phyloP scores from a whole-genome alignment of 2,113 vertebrate genomes.

The Tetraodon nigroviridis region DNA sequence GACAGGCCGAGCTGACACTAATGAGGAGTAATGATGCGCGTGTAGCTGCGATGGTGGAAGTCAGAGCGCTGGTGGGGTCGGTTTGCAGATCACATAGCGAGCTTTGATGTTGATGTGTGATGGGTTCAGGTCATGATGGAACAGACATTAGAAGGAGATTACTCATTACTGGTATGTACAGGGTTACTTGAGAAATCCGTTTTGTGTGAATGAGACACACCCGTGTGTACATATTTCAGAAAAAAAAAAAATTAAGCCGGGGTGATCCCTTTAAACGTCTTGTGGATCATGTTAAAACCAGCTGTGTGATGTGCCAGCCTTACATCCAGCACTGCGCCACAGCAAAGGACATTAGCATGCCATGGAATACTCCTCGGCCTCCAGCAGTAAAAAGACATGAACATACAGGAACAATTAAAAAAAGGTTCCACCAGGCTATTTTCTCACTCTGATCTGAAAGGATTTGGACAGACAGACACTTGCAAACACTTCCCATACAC shows the following conservation, averaged over 20 bases:
- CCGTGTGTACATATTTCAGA: constrained; percentile 16
- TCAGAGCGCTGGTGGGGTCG: constrained; percentile 27
- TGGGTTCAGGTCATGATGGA: constrained; percentile 28
- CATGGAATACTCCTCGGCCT: constrained; percentile 33
- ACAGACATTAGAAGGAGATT: constrained; percentile 18
- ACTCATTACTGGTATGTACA: constrained; percentile 11
- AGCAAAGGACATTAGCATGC: constrained; percentile 33
- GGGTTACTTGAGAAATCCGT: constrained; percentile 21
- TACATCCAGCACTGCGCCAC: constrained; percentile 17
- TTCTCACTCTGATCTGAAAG: constrained; percentile 31
- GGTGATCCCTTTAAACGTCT: constrained; percentile 23
- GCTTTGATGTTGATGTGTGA: constrained; percentile 55
- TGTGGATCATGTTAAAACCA: constrained; percentile 25
- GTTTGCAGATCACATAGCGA: constrained; percentile 27
- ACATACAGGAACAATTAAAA: constrained; percentile 60
- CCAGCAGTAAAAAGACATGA: constrained; percentile 45
- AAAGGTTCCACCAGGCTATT: constrained; percentile 29
- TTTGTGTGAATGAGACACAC: constrained; percentile 8
- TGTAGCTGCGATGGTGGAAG: constrained; percentile 17
- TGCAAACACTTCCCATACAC: constrained; percentile 43
- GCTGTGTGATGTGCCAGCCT: constrained; percentile 20
- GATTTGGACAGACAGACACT: constrained; percentile 48
- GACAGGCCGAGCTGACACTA: constrained; percentile 59
- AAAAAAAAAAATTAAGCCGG: constrained; percentile 28
- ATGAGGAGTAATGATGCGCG: constrained; percentile 64